phyloP scores from a whole-genome alignment of 2,113 vertebrate species.

The Chlorodrepanis virens region DNA sequence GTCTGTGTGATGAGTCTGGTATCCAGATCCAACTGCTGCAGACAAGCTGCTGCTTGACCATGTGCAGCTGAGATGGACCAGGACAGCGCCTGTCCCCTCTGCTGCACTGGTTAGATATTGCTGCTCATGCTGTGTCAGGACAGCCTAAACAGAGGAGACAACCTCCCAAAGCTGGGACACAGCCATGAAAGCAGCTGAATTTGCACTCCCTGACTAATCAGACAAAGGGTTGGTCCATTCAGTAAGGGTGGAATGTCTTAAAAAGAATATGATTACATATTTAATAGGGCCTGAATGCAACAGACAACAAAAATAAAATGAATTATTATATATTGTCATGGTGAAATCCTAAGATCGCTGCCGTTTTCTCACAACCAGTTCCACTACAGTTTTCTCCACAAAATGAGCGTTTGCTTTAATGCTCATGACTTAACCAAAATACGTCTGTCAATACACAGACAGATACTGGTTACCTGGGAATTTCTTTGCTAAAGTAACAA shows the following conservation, averaged over 20 bases:
- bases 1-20: not conserved
- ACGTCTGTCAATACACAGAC: not conserved
- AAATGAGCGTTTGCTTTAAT: not conserved
- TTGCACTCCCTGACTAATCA: not conserved
- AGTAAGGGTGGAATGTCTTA: not conserved
- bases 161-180: not conserved
- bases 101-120: not conserved
- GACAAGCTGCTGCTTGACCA: not conserved
- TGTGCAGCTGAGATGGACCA: not conserved
- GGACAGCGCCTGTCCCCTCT: not conserved
- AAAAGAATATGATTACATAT: not conserved
- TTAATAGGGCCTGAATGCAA: not conserved
- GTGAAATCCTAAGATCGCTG: not conserved
- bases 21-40: not conserved
- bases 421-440: not conserved
- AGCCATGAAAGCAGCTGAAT: not conserved
- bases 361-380: not conserved
- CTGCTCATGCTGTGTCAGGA: not conserved
- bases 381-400: not conserved
- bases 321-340: not conserved
- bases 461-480: not conserved
- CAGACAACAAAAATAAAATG: not conserved
- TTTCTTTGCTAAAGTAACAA: not conserved
- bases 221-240: not conserved
- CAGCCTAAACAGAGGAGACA: not conserved